Percentiles rank a stretch among this genome's conserved stretches.
Evolutionary conservation across 2,888 invertebrate genomes (phyloP).

Genomic region (Eilema griseolum): DNA sequence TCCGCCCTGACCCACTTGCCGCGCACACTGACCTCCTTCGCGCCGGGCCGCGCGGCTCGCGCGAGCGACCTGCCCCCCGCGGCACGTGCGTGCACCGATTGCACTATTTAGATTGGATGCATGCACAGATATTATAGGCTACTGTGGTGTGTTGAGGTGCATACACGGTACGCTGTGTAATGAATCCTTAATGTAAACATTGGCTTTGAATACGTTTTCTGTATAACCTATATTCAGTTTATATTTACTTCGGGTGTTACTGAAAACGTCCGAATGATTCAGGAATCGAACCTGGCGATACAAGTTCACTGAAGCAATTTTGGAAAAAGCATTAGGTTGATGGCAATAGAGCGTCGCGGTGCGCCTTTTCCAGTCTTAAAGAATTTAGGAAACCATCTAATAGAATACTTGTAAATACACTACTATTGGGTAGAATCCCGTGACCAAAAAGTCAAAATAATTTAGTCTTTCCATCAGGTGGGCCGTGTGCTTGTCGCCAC

Average conservation of each 20-base stretch:
- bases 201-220: constrained; percentile 29
- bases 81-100: constrained; percentile 54
- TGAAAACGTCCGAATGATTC: not conserved
- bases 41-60: constrained; percentile 33
- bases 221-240: constrained; percentile 5
- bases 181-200: constrained; percentile 47
- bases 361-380: too few relatives aligned
- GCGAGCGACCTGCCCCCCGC: constrained; percentile 47
- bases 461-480: too few relatives aligned
- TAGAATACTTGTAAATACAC: too few relatives aligned
- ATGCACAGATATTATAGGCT: constrained; percentile 37
- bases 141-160: constrained; percentile 23
- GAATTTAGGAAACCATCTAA: too few relatives aligned
- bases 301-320: too few relatives aligned
- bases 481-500: too few relatives aligned
- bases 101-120: constrained; percentile 64
- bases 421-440: too few relatives aligned
- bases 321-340: too few relatives aligned
- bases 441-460: too few relatives aligned
- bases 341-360: too few relatives aligned
- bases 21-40: constrained; percentile 75
- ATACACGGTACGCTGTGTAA: constrained; percentile 25
- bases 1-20: constrained; percentile 82
- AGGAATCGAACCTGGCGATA: not conserved
- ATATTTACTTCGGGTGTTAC: not conserved